These are phyloP conservation scores for Platyscapa corneri DNA, from an alignment of 1,140 invertebrate genomes.

Conservation along the genomic window DNA sequence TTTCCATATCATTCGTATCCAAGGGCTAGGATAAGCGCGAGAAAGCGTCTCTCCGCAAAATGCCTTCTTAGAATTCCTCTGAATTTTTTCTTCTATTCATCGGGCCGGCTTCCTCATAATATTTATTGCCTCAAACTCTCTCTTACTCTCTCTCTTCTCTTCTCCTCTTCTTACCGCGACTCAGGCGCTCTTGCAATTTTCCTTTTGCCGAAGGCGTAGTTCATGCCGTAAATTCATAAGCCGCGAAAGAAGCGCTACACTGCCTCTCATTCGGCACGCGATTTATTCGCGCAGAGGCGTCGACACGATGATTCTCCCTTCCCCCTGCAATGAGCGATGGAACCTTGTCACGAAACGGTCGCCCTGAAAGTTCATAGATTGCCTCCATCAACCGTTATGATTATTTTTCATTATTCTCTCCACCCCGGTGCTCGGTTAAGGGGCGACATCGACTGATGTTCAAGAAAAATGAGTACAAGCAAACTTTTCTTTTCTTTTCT, in stretches of 20 bases:
- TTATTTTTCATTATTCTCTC: background rate
- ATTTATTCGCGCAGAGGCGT: slow-evolving; percentile 6
- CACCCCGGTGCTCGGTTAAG: too few relatives aligned
- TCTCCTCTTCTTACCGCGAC: background rate
- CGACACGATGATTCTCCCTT: background rate
- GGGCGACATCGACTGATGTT: background rate
- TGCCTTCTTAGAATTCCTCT: background rate
- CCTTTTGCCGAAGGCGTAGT: slow-evolving; percentile 38
- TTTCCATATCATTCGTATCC: slow-evolving; percentile 19
- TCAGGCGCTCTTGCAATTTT: slow-evolving; percentile 39
- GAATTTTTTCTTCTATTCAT: slow-evolving; percentile 6
- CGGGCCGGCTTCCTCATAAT: background rate
- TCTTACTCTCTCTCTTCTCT: too few relatives aligned
- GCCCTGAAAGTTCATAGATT: slow-evolving; percentile 1
- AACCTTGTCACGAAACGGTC: slow-evolving; percentile 16
- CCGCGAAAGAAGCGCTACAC: slow-evolving; percentile 29
- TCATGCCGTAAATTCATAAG: slow-evolving; percentile 40
- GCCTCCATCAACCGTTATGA: background rate
- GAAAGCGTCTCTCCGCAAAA: background rate
- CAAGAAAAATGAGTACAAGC: background rate
- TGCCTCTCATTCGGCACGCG: background rate
- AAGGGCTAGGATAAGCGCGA: background rate
- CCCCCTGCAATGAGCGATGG: slow-evolving; percentile 14
- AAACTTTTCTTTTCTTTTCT: background rate
- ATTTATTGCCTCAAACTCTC: slow-evolving; percentile 25